Base-by-base conservation (phyloP, 2,113 vertebrate genomes). In the Chaenocephalus aceratus region DNA sequence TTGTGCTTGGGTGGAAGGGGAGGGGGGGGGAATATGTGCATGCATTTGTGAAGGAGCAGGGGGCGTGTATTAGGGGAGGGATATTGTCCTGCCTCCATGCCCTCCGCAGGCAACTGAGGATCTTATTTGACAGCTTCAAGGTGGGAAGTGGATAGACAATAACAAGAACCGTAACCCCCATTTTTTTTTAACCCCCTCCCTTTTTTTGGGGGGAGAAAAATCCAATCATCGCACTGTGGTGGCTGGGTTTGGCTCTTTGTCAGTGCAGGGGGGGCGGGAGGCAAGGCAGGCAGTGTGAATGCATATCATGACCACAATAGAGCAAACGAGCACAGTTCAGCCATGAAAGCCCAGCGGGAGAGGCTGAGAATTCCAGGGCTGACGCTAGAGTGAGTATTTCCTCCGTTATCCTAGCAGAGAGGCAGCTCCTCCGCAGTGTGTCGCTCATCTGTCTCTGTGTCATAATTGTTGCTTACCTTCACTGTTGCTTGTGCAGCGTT, bases 321-420 rank as follows among this genome's bases (percentile, higher is more conserved):
- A 95, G 94, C 95, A 94, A 94, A 94, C 79, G 94, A 94, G 93
- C 95, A 94, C 92, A 83, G 90, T 93, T 93, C 95, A 96, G 95
- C 95, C 96, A 99, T 99, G 98, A 99, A 97, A 98, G 96, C 97
- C 96, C 98, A 99, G 95, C 97, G 98, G 95, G 98, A 99, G 94
- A 96, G 98, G 93, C 97, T 99, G 85, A 96, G 98, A 93, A 99
- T 99, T 96, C 97, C 98, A 72, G 98, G 98, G 94, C 96, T 99
- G 97, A 99, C 98, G 94, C 96, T 99, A 93, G 98, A 99, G 98
- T 99, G 97, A 99, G 98, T 99, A 99, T 98, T 95, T 94, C 93
- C 94, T 96, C 95, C 89, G 94, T 95, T 89, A 53, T 88, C 61
- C 77, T 73, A 3, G 57, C 91, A 91, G 95, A 94, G 87, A 95